phyloP scores from a whole-genome alignment of 2,113 vertebrate genomes.

The Pipra filicauda region DNA sequence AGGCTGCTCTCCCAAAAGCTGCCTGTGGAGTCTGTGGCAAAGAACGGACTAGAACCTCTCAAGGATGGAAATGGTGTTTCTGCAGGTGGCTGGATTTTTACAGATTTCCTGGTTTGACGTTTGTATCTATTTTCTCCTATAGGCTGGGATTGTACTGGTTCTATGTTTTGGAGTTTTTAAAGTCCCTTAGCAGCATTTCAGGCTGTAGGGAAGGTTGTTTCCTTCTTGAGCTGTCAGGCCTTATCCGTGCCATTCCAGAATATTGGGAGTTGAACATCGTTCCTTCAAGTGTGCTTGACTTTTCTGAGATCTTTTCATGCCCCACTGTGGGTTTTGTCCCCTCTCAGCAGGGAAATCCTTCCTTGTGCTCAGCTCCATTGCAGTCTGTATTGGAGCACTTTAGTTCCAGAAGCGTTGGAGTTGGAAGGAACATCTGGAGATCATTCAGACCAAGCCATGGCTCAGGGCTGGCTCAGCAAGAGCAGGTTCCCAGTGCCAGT shows the following conservation, averaged over 20 bases:
- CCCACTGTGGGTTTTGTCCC: background rate
- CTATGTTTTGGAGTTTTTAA: background rate
- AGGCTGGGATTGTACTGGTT: background rate
- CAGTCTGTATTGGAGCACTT: background rate
- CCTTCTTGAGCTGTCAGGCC: background rate
- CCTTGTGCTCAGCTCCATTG: background rate
- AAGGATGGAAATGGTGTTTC: background rate
- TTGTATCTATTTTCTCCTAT: background rate
- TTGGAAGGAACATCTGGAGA: background rate
- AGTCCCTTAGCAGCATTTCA: background rate
- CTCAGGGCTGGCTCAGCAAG: background rate
- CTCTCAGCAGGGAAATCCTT: background rate
- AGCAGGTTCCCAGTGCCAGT: background rate
- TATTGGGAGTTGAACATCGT: background rate
- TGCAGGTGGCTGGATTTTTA: background rate
- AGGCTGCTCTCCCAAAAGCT: background rate
- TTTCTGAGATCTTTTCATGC: background rate
- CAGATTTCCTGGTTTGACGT: background rate
- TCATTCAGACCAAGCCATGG: background rate
- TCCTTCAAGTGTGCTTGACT: background rate
- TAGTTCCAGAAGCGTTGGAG: background rate
- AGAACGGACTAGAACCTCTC: background rate
- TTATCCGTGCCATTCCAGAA: background rate
- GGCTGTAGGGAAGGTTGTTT: background rate
- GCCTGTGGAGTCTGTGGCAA: background rate